Evolutionary conservation across 2,113 vertebrate genomes (phyloP).

Genomic region (Craseonycteris thonglongyai): DNA sequence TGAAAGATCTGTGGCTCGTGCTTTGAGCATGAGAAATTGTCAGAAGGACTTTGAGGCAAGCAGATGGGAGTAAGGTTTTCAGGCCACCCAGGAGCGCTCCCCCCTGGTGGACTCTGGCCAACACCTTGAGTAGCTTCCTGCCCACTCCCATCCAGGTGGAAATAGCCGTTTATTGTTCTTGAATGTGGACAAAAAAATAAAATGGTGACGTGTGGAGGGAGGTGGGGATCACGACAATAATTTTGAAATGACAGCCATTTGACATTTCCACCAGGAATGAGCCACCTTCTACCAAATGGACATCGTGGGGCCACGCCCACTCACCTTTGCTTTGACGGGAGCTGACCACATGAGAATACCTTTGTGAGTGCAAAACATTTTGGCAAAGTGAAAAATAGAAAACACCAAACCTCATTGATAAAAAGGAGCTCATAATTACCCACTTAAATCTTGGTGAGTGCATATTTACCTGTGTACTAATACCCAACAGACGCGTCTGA

Average conservation of each 20-base stretch:
- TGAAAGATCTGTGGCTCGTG: background rate
- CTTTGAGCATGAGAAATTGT: background rate
- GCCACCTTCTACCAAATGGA: background rate
- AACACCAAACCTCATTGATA: conserved; percentile 82
- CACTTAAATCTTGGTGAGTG: conserved; percentile 52
- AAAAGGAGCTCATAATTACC: conserved; percentile 76
- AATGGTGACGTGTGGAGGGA: background rate
- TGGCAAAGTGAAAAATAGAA: conserved; percentile 92
- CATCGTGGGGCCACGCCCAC: background rate
- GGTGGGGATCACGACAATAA: background rate
- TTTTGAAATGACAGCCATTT: background rate
- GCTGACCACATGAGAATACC: conserved; percentile 51
- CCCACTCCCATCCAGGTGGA: background rate
- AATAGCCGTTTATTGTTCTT: background rate
- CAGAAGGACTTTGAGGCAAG: background rate
- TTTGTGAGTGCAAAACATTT: conserved; percentile 84
- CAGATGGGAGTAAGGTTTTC: background rate
- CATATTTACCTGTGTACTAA: conserved; percentile 46
- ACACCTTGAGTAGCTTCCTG: background rate
- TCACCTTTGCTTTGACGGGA: background rate
- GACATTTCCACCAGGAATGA: background rate
- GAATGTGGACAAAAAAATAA: background rate
- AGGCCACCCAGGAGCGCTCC: background rate
- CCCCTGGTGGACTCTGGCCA: background rate
- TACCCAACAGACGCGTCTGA: conserved; percentile 16